Conservation (phyloP, 2,797 vertebrate species). For the Lutjanus campechanus region DNA sequence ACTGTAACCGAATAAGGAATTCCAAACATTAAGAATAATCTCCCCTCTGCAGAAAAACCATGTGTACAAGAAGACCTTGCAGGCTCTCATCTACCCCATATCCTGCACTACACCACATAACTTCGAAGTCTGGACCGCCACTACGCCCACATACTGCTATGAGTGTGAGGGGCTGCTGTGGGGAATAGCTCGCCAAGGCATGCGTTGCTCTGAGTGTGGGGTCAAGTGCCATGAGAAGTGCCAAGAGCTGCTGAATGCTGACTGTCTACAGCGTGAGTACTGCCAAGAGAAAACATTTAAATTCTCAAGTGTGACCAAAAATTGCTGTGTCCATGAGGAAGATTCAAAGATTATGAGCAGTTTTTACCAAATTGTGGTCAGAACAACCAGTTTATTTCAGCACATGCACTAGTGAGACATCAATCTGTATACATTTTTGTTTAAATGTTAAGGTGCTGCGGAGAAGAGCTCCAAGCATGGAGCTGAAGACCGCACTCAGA, state of each 20-base stretch:
- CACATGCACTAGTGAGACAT: neutral
- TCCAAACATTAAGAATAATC: neutral
- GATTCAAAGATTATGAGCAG: neutral
- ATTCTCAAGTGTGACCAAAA: neutral
- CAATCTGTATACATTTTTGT: neutral
- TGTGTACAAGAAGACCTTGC: constrained; percentile 98
- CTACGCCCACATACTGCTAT: constrained; percentile 98
- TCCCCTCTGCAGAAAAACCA: constrained; percentile 91
- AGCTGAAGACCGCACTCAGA: constrained; percentile 96
- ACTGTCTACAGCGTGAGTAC: constrained; percentile 94
- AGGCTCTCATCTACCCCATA: constrained; percentile 99
- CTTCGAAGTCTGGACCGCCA: constrained; percentile 98
- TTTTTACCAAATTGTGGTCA: too few relatives aligned
- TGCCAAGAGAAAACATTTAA: neutral
- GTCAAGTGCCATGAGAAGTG: constrained; percentile 99
- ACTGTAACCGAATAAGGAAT: neutral
- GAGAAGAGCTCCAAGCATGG: constrained; percentile 98
- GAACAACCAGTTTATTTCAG: neutral
- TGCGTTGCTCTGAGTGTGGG: constrained; percentile 96
- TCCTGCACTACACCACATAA: constrained; percentile 98
- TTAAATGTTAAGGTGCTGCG: constrained; percentile 88
- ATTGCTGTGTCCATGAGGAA: neutral
- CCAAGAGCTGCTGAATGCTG: constrained; percentile 97
- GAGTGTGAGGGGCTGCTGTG: constrained; percentile 98
- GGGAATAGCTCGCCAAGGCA: constrained; percentile 98